These are phyloP conservation scores for Graphium colonna DNA, from an alignment of 2,888 invertebrate species.

Conservation along the genomic window DNA sequence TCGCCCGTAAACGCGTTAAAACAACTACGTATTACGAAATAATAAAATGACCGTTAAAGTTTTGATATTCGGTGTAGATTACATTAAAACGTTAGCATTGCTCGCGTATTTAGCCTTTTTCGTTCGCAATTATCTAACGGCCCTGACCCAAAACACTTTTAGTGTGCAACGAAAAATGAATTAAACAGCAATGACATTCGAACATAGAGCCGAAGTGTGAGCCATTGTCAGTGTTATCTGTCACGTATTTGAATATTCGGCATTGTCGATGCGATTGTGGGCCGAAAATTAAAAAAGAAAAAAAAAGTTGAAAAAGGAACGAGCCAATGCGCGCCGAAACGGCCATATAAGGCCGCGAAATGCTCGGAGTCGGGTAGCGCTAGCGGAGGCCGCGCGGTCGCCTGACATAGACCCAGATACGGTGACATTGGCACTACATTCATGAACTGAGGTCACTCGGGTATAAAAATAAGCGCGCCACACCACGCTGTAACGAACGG, in stretches of 20 bases:
- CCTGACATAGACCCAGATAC: constrained; percentile 77
- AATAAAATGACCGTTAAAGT: background rate
- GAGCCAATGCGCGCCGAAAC: constrained; percentile 28
- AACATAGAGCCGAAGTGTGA: background rate
- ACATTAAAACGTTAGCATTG: background rate
- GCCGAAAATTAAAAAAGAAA: background rate
- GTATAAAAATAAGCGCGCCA: constrained; percentile 70
- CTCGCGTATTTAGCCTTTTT: constrained; percentile 7
- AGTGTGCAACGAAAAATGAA: constrained; percentile 7
- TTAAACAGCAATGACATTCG: background rate
- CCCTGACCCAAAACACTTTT: constrained; percentile 15
- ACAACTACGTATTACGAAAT: constrained; percentile 13
- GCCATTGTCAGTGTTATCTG: constrained; percentile 3
- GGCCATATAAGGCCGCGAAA: constrained; percentile 41
- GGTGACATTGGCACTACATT: constrained; percentile 79
- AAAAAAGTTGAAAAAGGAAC: too few relatives aligned
- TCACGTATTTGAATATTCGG: constrained; percentile 13
- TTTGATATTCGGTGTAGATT: constrained; percentile 1
- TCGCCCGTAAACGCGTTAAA: constrained; percentile 9
- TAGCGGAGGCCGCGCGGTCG: constrained; percentile 53
- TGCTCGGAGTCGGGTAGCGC: constrained; percentile 31
- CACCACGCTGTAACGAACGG: constrained; percentile 33
- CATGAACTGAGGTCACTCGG: constrained; percentile 70
- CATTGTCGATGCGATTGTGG: background rate
- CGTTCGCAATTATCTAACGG: constrained; percentile 8